Conservation (phyloP, 2,888 invertebrate species). For the Synergus laeviventris region DNA sequence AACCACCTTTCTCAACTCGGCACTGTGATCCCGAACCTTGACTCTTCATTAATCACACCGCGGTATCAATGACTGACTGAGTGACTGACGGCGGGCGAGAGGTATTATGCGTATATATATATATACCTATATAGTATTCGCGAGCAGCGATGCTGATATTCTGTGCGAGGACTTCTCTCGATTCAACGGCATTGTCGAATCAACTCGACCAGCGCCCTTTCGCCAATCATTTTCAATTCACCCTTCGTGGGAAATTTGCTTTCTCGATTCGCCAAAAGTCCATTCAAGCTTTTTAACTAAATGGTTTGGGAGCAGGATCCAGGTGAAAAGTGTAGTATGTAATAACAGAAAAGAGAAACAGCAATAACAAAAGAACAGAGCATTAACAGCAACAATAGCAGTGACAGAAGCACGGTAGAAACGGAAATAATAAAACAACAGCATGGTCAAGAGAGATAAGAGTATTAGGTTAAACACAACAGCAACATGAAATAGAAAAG, state of each 20-base stretch:
- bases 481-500: too few species aligned
- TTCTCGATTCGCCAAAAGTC: background rate
- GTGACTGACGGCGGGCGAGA: constrained; percentile 70
- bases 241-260: constrained; percentile 25
- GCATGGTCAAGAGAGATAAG: too few species aligned
- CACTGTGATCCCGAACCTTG: constrained; percentile 73
- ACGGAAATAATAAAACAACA: too few species aligned
- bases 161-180: constrained; percentile 46
- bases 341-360: too few species aligned
- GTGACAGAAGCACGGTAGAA: too few species aligned
- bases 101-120: constrained; percentile 66
- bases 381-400: too few species aligned
- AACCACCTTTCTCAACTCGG: constrained; percentile 57
- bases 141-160: constrained; percentile 58
- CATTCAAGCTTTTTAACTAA: background rate
- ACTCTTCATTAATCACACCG: constrained; percentile 75
- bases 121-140: constrained; percentile 58
- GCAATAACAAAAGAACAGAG: too few species aligned
- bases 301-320: too few species aligned
- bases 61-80: constrained; percentile 75
- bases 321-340: too few species aligned
- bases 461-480: too few species aligned
- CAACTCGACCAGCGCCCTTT: constrained; percentile 46
- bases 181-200: constrained; percentile 50
- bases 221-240: constrained; percentile 54